Percentiles rank a stretch among this genome's conserved stretches.
Conservation (phyloP, 2,113 vertebrate genomes). For the Alligator sinensis region DNA sequence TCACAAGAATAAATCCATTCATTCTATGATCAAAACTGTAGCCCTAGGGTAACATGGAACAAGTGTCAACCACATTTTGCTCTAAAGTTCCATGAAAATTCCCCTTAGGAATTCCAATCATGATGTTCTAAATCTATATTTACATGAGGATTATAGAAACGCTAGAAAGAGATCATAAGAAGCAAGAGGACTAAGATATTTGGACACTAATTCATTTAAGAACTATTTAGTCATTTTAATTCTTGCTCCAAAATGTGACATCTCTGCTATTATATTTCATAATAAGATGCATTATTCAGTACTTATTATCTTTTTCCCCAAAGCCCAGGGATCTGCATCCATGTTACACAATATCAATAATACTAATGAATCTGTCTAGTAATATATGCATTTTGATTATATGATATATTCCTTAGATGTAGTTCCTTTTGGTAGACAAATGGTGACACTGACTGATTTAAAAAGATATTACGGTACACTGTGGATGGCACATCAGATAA, state of each 20-base stretch:
- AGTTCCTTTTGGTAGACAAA: background rate
- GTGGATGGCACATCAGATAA: background rate
- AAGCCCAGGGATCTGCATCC: background rate
- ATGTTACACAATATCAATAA: background rate
- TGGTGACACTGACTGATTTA: background rate
- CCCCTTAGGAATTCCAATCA: constrained; percentile 62
- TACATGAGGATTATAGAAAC: constrained; percentile 43
- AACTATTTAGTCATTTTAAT: constrained; percentile 5
- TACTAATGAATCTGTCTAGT: rapidly evolving
- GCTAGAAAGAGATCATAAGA: background rate
- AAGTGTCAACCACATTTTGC: constrained; percentile 78
- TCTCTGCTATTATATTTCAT: background rate
- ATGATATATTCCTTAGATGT: background rate
- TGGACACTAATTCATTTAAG: background rate
- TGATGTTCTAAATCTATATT: constrained; percentile 67
- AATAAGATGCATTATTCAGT: background rate
- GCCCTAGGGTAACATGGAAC: constrained; percentile 78
- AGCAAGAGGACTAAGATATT: background rate
- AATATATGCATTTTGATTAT: background rate
- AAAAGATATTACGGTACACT: rapidly evolving
- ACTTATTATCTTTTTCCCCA: background rate
- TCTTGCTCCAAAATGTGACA: background rate
- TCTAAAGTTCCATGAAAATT: constrained; percentile 68
- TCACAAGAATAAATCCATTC: constrained; percentile 72
- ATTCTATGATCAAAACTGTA: constrained; percentile 76